A percentile compares a stretch with the other conserved stretches of the same genome.
Conservation (phyloP, 2,113 vertebrate species). For the Triplophysa tibetana region DNA sequence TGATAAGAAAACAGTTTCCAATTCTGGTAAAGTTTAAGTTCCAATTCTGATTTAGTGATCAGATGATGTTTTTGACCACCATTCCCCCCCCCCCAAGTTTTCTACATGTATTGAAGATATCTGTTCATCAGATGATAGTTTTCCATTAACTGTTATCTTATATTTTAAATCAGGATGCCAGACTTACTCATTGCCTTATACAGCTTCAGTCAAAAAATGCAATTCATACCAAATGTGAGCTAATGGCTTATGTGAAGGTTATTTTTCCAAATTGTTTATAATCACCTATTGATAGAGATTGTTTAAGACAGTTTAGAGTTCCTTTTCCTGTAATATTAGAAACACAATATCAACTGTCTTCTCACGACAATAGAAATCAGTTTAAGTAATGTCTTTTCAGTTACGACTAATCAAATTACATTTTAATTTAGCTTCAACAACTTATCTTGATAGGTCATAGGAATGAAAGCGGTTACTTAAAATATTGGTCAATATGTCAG, state of each 20-base stretch:
- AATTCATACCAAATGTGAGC: neutral
- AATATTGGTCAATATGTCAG: neutral
- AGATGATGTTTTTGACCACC: conserved; percentile 8
- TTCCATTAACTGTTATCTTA: conserved; percentile 42
- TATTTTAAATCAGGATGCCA: conserved; percentile 35
- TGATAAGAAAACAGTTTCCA: neutral
- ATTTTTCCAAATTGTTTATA: no score
- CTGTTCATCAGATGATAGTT: conserved; percentile 23
- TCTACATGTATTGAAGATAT: conserved; percentile 1
- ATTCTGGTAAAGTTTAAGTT: neutral
- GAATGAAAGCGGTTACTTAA: no score
- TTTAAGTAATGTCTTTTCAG: no score
- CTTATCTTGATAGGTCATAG: no score
- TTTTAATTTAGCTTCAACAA: neutral
- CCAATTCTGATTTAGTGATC: neutral
- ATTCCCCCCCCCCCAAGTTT: no score
- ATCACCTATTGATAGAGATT: neutral
- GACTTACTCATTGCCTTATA: conserved; percentile 10
- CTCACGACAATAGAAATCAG: no score
- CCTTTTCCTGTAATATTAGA: no score
- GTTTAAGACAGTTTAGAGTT: no score
- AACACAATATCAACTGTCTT: no score
- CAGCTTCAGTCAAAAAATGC: neutral
- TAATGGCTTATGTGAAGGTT: no score
- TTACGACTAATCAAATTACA: neutral